Evolutionary conservation across 2,113 vertebrate species (phyloP).

Genomic region (Gallinago paraguaiae): DNA sequence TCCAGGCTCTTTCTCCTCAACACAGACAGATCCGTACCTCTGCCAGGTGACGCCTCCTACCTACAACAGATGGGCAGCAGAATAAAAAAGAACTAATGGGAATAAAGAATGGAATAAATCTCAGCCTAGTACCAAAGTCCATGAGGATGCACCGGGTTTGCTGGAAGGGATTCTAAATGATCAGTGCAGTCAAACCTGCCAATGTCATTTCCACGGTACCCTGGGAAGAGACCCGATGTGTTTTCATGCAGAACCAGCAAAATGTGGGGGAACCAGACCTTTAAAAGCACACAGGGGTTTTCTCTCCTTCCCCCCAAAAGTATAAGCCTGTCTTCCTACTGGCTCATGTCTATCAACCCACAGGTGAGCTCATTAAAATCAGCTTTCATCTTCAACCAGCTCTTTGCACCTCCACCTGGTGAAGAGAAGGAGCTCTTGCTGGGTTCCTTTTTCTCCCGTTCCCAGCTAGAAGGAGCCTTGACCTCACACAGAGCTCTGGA

Average conservation of each 20-base stretch:
- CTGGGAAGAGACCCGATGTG: background rate
- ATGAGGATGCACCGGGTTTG: background rate
- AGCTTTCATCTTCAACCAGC: background rate
- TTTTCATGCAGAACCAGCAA: background rate
- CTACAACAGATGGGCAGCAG: background rate
- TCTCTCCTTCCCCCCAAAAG: background rate
- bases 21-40: background rate
- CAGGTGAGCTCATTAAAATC: background rate
- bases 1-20: background rate
- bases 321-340: fast-evolving
- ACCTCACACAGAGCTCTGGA: fast-evolving
- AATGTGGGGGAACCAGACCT: background rate
- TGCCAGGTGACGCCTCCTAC: background rate
- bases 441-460: background rate
- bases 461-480: background rate
- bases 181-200: fast-evolving
- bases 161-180: background rate
- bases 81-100: background rate
- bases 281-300: background rate
- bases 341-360: background rate
- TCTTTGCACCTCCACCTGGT: background rate
- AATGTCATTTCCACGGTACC: background rate
- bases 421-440: background rate
- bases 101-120: background rate
- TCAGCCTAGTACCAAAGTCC: background rate